phyloP scores from a whole-genome alignment of 1,140 invertebrate species.

The Halesus radiatus region DNA sequence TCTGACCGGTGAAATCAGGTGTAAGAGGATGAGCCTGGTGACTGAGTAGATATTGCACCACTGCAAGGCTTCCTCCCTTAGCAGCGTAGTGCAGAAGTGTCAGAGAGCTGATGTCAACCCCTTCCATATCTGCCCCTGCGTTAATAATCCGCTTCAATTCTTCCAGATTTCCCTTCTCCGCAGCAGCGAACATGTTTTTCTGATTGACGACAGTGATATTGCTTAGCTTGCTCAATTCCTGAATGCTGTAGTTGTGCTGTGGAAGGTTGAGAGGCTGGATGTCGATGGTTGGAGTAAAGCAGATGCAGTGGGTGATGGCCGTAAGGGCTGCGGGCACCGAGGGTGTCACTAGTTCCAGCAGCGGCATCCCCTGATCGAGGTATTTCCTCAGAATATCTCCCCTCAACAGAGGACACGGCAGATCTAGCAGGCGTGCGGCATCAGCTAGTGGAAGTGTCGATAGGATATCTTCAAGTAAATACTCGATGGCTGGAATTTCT shows the following conservation, averaged over 20 bases:
- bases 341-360: neutral
- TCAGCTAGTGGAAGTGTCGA: neutral
- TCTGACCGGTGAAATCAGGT: neutral
- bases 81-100: neutral
- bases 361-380: neutral
- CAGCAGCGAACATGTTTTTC: neutral
- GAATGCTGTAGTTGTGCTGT: neutral
- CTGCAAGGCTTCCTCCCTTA: neutral
- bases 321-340: neutral
- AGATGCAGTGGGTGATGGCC: neutral
- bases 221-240: neutral
- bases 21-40: neutral
- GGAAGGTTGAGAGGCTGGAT: neutral
- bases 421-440: neutral
- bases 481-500: neutral
- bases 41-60: neutral
- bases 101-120: neutral
- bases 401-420: neutral
- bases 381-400: neutral
- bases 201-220: neutral
- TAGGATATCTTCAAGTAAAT: neutral
- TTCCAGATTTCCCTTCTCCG: neutral
- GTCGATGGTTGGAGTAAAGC: neutral
- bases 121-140: neutral
- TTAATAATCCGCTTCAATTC: neutral